Conservation (phyloP, 2,888 invertebrate genomes). For the Athripsodes cinereus region DNA sequence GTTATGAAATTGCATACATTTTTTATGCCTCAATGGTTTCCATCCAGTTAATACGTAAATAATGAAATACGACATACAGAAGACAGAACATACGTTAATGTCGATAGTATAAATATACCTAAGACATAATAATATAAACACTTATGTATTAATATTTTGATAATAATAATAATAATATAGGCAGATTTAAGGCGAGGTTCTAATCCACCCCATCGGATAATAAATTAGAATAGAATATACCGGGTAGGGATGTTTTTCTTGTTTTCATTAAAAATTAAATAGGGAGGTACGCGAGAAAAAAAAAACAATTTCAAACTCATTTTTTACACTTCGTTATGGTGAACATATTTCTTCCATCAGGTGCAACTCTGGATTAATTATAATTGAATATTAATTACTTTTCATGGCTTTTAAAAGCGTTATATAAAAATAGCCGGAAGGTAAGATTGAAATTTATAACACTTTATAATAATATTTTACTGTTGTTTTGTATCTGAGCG, state of each 20-base stretch:
- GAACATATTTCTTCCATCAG: conserved; percentile 19
- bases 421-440: not conserved
- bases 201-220: conserved; percentile 8
- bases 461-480: too few species aligned
- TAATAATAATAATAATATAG: too few species aligned
- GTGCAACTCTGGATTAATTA: conserved; percentile 19
- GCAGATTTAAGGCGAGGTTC: not conserved
- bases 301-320: conserved; percentile 18
- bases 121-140: too few species aligned
- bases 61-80: too few species aligned
- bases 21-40: too few species aligned
- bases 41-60: too few species aligned
- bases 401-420: not conserved
- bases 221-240: conserved; percentile 10
- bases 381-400: conserved; percentile 24
- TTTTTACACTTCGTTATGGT: conserved; percentile 21
- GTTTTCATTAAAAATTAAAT: conserved; percentile 20
- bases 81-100: too few species aligned
- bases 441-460: not conserved
- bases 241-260: conserved; percentile 10
- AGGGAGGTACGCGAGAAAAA: conserved; percentile 13
- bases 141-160: too few species aligned
- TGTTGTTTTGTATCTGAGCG: too few species aligned
- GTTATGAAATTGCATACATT: too few species aligned
- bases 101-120: too few species aligned